phyloP scores from a whole-genome alignment of 2,113 vertebrate species.

The Odontesthes bonariensis region DNA sequence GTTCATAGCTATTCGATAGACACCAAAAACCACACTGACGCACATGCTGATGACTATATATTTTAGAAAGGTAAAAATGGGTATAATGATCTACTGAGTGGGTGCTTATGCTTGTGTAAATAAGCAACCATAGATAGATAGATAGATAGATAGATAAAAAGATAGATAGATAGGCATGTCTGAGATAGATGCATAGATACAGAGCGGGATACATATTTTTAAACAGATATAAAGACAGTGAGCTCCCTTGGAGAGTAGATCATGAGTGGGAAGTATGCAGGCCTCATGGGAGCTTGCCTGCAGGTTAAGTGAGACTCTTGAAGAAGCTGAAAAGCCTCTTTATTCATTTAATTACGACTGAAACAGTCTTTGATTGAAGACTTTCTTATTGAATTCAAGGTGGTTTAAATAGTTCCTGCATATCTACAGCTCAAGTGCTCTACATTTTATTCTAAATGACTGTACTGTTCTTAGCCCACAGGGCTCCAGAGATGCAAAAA shows the following conservation, averaged over 20 bases:
- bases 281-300: slow-evolving; percentile 60
- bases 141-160: slow-evolving; percentile 14
- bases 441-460: background rate
- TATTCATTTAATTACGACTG: slow-evolving; percentile 71
- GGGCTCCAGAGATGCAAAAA: background rate
- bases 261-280: slow-evolving; percentile 56
- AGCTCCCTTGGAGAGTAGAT: slow-evolving; percentile 41
- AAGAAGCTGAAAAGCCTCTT: slow-evolving; percentile 60
- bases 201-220: slow-evolving; percentile 6
- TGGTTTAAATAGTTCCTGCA: slow-evolving; percentile 11
- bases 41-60: no score
- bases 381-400: slow-evolving; percentile 51
- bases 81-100: no score
- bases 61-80: no score
- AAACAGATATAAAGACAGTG: slow-evolving; percentile 28
- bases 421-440: background rate
- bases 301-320: slow-evolving; percentile 68
- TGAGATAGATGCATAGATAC: background rate
- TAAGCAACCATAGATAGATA: background rate
- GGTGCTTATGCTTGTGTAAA: no score
- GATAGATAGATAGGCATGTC: slow-evolving; percentile 7
- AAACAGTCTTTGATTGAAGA: slow-evolving; percentile 63
- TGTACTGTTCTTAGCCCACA: no score
- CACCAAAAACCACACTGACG: no score
- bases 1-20: no score